A percentile compares a stretch with the other conserved stretches of the same genome.
phyloP scores from a whole-genome alignment of 92 coral and sea anemone species.

The Epizoanthus scotinus region DNA sequence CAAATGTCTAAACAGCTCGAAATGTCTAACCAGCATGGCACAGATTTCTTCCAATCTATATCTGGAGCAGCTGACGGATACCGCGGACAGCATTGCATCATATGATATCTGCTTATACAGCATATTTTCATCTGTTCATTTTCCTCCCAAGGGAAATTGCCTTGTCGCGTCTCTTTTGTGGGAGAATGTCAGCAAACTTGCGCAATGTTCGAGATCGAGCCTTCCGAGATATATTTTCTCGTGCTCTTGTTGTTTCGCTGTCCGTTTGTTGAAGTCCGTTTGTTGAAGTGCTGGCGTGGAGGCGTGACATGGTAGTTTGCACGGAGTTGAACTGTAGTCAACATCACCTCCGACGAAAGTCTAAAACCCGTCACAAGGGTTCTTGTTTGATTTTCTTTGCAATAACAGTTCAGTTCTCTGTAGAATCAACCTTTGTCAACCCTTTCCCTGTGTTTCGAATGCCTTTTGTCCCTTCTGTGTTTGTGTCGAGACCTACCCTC shows the following conservation, averaged over 20 bases:
- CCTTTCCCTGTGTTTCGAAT: slow-evolving; percentile 29
- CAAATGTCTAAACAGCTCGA: background rate
- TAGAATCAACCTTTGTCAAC: slow-evolving; percentile 8
- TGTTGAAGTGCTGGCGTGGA: background rate
- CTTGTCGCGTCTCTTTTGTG: background rate
- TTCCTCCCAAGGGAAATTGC: background rate
- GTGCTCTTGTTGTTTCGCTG: background rate
- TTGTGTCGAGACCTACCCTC: slow-evolving; percentile 73
- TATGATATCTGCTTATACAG: too few species aligned
- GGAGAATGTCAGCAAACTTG: background rate
- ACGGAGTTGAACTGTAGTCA: background rate
- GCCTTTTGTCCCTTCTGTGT: slow-evolving; percentile 38
- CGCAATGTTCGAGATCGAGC: background rate
- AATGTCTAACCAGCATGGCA: background rate
- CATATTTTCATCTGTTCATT: background rate
- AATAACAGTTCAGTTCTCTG: slow-evolving; percentile 4
- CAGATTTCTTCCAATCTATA: background rate
- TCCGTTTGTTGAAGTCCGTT: background rate
- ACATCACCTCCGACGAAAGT: background rate
- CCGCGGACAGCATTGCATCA: background rate
- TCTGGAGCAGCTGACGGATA: background rate
- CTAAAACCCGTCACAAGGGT: background rate
- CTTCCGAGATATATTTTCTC: background rate
- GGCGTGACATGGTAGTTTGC: background rate
- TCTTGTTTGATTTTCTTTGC: background rate